A percentile compares a stretch with the other conserved stretches of the same genome.
These are phyloP conservation scores for Toxotes lorentzi DNA, from an alignment of 2,797 vertebrate species.

Conservation along the genomic window DNA sequence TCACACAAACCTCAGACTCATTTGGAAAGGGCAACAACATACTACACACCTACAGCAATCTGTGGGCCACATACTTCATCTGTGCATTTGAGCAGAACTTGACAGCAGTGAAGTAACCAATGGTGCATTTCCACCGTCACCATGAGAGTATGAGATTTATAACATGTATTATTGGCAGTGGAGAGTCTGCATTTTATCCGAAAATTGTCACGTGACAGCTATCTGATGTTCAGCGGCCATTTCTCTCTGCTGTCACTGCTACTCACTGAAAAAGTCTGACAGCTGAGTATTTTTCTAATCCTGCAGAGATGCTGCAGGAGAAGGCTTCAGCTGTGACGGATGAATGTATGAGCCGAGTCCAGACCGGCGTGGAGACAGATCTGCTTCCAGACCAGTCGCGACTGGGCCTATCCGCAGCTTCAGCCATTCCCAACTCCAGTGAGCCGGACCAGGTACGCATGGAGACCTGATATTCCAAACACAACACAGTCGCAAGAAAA, in stretches of 20 bases:
- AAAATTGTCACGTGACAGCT: conserved; percentile 15
- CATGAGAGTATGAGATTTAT: neutral
- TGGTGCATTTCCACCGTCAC: neutral
- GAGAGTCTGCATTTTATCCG: neutral
- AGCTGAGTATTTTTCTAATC: conserved; percentile 64
- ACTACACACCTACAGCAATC: neutral
- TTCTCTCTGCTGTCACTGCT: conserved; percentile 22
- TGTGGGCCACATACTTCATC: neutral
- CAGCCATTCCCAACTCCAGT: conserved; percentile 87
- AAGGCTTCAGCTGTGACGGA: conserved; percentile 93
- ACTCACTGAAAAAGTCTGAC: conserved; percentile 50
- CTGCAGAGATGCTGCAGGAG: conserved; percentile 97
- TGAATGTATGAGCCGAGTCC: conserved; percentile 88
- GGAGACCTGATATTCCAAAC: neutral
- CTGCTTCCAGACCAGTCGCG: conserved; percentile 84
- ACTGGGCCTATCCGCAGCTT: conserved; percentile 85
- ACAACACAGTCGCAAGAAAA: neutral
- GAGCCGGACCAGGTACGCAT: conserved; percentile 90
- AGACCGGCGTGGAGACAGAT: conserved; percentile 85
- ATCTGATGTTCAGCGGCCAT: neutral
- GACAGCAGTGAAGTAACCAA: neutral
- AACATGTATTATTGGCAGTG: neutral
- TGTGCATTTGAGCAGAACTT: neutral
- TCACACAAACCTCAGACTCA: neutral
- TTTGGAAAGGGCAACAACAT: neutral